A percentile compares a stretch with the other conserved stretches of the same genome.
Conservation (phyloP, 2,888 invertebrate species). For the Microdon myrmicae region DNA sequence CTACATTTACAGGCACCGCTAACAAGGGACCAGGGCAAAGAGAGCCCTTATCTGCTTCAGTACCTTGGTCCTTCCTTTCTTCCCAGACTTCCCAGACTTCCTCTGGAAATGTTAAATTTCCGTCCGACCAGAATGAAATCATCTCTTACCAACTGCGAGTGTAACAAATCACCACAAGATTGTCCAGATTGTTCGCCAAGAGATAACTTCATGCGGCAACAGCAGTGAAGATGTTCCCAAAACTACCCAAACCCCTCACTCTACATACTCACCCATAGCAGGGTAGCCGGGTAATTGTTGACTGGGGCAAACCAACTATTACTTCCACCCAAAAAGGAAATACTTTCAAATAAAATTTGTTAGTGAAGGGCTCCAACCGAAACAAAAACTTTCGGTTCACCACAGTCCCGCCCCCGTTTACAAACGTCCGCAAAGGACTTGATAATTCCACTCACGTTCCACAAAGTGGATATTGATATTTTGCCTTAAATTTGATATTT, state of each 20-base stretch:
- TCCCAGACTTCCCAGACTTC: not conserved
- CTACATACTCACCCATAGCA: too few relatives aligned
- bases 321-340: slow-evolving; percentile 14
- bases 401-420: not conserved
- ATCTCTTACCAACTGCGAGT: slow-evolving; percentile 40
- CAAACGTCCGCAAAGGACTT: too few relatives aligned
- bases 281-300: too few relatives aligned
- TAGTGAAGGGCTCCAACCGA: slow-evolving; percentile 9
- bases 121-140: slow-evolving; percentile 38
- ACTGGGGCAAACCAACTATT: slow-evolving; percentile 11
- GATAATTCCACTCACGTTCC: slow-evolving; percentile 62
- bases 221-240: slow-evolving; percentile 12
- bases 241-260: slow-evolving; percentile 20
- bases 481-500: slow-evolving; percentile 67
- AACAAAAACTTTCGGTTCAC: not conserved
- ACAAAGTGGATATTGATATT: slow-evolving; percentile 68
- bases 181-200: slow-evolving; percentile 41
- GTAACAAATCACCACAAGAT: slow-evolving; percentile 44
- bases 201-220: slow-evolving; percentile 37
- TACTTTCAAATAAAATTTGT: slow-evolving; percentile 40
- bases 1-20: slow-evolving; percentile 1
- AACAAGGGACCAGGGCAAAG: too few relatives aligned
- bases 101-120: slow-evolving; percentile 15
- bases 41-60: too few relatives aligned
- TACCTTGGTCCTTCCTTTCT: too few relatives aligned